Evolutionary conservation across 2,113 vertebrate species (phyloP).

Genomic region (Atrichornis clamosus): DNA sequence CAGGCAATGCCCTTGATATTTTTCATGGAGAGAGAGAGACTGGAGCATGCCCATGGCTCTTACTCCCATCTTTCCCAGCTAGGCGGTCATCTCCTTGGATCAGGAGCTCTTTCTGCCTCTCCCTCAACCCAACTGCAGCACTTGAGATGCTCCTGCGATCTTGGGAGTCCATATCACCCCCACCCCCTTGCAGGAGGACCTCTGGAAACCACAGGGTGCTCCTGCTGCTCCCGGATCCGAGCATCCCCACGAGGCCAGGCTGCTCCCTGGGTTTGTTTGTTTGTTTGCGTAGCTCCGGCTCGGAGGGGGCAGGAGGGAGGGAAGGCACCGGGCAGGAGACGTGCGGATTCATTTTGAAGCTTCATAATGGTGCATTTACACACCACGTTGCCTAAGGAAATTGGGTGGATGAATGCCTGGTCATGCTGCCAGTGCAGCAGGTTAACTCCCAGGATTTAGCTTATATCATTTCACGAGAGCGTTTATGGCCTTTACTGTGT

Average conservation of each 20-base stretch:
- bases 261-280: constrained; percentile 10
- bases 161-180: rapidly evolving
- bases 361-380: constrained; percentile 76
- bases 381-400: constrained; percentile 69
- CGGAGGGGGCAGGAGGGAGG: background rate
- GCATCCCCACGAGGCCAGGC: background rate
- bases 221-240: background rate
- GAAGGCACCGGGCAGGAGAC: constrained; percentile 27
- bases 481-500: constrained; percentile 67
- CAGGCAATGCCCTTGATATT: background rate
- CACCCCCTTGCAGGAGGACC: background rate
- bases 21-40: rapidly evolving
- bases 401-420: constrained; percentile 78
- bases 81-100: background rate
- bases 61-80: background rate
- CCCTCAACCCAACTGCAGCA: rapidly evolving
- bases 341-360: constrained; percentile 76
- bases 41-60: background rate
- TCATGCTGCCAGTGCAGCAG: constrained; percentile 73
- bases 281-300: constrained; percentile 17
- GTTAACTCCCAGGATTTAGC: constrained; percentile 76
- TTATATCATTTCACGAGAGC: constrained; percentile 73
- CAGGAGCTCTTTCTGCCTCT: background rate
- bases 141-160: background rate
- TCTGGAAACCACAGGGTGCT: rapidly evolving